Conservation (phyloP, 2,113 vertebrate species). For the Ameiurus melas region DNA sequence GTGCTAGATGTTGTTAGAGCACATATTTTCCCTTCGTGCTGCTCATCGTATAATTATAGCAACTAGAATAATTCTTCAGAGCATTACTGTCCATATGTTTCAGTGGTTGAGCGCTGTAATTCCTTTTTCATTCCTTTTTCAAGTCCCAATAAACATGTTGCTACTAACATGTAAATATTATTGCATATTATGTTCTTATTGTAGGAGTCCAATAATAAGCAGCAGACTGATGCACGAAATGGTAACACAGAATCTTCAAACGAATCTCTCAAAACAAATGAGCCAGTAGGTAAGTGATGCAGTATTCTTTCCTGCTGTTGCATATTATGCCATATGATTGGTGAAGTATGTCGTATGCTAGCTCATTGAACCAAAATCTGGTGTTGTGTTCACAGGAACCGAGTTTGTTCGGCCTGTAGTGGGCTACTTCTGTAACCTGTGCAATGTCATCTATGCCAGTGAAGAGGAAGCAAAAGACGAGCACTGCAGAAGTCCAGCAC, state of each 20-base stretch:
- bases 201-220: conserved; percentile 12
- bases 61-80: not conserved
- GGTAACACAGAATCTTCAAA: conserved; percentile 25
- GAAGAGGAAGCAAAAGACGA: conserved; percentile 72
- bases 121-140: not conserved
- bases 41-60: not conserved
- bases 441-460: conserved; percentile 68
- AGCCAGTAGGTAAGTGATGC: conserved; percentile 81
- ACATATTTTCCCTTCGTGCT: not conserved
- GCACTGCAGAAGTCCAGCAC: conserved; percentile 69
- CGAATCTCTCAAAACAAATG: conserved; percentile 72
- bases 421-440: conserved; percentile 72
- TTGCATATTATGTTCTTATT: not conserved
- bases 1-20: not conserved
- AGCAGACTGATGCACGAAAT: not conserved
- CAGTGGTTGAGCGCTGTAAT: not conserved
- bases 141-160: not conserved
- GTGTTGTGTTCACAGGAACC: conserved; percentile 55
- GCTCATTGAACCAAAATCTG: not conserved
- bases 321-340: not conserved
- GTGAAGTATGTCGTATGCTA: not conserved
- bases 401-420: conserved; percentile 72
- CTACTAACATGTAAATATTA: not conserved
- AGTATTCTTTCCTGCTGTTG: not conserved
- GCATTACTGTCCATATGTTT: not conserved